Percentiles rank a stretch among this genome's conserved stretches.
Conservation (phyloP, 2,888 invertebrate species). For the Trachelus stipa region DNA sequence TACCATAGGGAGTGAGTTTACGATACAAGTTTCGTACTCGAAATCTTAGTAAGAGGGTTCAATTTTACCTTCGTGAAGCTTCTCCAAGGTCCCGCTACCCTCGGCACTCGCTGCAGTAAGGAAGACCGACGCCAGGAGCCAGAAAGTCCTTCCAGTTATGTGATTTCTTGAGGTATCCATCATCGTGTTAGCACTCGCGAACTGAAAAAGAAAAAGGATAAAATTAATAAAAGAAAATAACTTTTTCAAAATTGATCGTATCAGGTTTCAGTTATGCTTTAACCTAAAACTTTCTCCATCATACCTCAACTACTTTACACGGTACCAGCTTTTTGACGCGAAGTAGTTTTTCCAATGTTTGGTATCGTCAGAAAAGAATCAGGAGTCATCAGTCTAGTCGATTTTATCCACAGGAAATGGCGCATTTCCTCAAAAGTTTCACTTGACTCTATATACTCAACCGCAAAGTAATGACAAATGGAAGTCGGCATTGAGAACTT, state of each 20-base stretch:
- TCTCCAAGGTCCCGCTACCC: slow-evolving; percentile 59
- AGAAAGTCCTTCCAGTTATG: slow-evolving; percentile 46
- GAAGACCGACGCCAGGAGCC: slow-evolving; percentile 45
- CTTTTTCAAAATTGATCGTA: too few species aligned
- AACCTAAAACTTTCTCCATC: too few species aligned
- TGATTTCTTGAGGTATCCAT: slow-evolving; percentile 56
- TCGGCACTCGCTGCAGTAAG: slow-evolving; percentile 46
- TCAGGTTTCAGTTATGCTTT: too few species aligned
- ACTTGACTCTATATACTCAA: background rate
- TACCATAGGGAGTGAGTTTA: slow-evolving; percentile 31
- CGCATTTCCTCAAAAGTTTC: background rate
- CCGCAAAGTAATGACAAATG: slow-evolving; percentile 6
- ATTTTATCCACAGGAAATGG: background rate
- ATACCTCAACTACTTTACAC: too few species aligned
- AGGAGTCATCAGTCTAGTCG: slow-evolving; percentile 31
- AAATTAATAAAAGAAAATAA: slow-evolving; percentile 14
- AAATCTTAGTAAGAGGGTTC: background rate
- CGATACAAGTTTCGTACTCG: slow-evolving; percentile 33
- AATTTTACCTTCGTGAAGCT: slow-evolving; percentile 61
- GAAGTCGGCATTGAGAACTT: too few species aligned
- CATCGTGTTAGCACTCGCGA: slow-evolving; percentile 53
- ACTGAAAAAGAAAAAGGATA: slow-evolving; percentile 46
- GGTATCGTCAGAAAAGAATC: slow-evolving; percentile 23
- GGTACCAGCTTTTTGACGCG: too few species aligned
- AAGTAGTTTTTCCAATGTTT: too few species aligned